Evolutionary conservation across 1,140 invertebrate species (phyloP).

Genomic region (Drosophila hydei): DNA sequence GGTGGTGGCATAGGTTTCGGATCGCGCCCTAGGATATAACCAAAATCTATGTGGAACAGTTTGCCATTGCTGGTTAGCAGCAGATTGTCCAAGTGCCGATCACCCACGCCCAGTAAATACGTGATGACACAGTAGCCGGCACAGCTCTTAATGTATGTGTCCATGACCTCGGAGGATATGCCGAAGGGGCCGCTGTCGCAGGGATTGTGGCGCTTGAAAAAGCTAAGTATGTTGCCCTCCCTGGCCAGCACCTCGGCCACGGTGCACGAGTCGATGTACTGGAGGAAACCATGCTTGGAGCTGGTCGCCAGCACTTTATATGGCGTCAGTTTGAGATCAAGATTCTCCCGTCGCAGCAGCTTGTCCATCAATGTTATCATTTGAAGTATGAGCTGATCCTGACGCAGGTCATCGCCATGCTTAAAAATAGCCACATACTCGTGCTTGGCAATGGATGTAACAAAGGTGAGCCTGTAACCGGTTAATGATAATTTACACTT

Average conservation of each 20-base stretch:
- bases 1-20: conserved; percentile 99
- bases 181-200: conserved; percentile 94
- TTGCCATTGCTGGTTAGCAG: conserved; percentile 95
- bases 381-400: conserved; percentile 98
- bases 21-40: conserved; percentile 98
- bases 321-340: conserved; percentile 97
- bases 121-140: conserved; percentile 99
- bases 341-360: conserved; percentile 94
- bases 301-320: conserved; percentile 97
- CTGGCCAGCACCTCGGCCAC: conserved; percentile 95
- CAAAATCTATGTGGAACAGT: conserved; percentile 99
- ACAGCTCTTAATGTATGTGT: conserved; percentile 98
- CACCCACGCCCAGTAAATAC: conserved; percentile 98
- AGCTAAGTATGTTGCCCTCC: conserved; percentile 95
- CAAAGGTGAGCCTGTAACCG: conserved; percentile 89
- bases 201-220: conserved; percentile 95
- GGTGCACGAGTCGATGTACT: conserved; percentile 97
- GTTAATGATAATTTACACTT: not conserved
- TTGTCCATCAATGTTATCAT: conserved; percentile 99
- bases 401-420: conserved; percentile 98
- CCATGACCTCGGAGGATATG: conserved; percentile 97
- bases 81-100: conserved; percentile 98
- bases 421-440: conserved; percentile 99
- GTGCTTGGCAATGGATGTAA: conserved; percentile 88
- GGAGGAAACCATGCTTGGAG: conserved; percentile 97